Conservation (phyloP, 2,113 vertebrate species). For the Canis aureus region DNA sequence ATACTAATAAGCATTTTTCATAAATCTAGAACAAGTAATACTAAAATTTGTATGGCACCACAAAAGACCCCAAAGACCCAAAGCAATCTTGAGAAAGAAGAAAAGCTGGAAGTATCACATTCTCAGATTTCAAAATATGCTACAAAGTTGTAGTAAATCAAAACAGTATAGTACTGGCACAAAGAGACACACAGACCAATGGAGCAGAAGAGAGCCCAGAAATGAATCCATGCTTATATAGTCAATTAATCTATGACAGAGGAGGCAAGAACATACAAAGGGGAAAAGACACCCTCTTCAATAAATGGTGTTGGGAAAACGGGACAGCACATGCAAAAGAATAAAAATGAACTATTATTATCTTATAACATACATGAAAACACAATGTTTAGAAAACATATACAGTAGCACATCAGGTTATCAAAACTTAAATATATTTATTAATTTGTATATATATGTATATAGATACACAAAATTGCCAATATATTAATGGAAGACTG, state of each 20-base stretch:
- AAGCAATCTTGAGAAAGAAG: not conserved
- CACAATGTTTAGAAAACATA: not conserved
- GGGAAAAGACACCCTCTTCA: not conserved
- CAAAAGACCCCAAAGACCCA: not conserved
- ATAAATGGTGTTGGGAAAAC: not conserved
- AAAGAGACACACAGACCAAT: not conserved
- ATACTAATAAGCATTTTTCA: not conserved
- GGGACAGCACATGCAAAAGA: not conserved
- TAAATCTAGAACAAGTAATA: not conserved
- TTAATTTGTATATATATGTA: not conserved
- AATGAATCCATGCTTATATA: not conserved
- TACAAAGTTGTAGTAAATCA: not conserved
- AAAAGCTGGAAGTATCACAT: not conserved
- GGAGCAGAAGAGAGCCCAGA: not conserved
- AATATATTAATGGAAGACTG: not conserved
- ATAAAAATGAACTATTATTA: not conserved
- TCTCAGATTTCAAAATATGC: not conserved
- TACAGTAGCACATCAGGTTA: not conserved
- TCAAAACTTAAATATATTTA: not conserved
- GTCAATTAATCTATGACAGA: not conserved
- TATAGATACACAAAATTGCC: not conserved
- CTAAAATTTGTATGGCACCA: not conserved
- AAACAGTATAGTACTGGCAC: not conserved
- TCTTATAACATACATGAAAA: not conserved
- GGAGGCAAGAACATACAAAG: not conserved